Evolutionary conservation across 1,140 invertebrate genomes (phyloP).

Genomic region (Aplysia californica): DNA sequence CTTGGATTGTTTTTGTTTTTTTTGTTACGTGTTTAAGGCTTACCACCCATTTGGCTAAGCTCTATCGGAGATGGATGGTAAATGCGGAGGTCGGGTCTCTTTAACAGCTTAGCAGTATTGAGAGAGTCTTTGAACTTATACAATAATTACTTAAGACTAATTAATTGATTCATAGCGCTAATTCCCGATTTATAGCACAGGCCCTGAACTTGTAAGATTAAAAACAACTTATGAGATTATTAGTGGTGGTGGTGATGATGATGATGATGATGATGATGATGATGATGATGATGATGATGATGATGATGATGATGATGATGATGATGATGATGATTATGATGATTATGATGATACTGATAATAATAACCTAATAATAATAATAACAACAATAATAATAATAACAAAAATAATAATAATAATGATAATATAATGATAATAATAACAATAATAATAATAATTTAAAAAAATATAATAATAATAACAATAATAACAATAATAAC

Average conservation of each 20-base stretch:
- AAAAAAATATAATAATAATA: background rate
- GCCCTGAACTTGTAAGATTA: background rate
- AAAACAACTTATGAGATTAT: background rate
- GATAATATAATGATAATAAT: background rate
- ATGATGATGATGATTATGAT: constrained; percentile 11
- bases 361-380: background rate
- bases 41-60: too few species aligned
- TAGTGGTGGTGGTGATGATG: background rate
- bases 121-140: too few species aligned
- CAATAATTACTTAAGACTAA: too few species aligned
- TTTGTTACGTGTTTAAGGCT: too few species aligned
- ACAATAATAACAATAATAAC: constrained; percentile 1
- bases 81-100: too few species aligned
- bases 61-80: too few species aligned
- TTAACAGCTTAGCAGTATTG: too few species aligned
- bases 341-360: background rate
- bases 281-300: constrained; percentile 12
- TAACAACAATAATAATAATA: background rate
- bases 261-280: constrained; percentile 9
- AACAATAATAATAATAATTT: background rate
- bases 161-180: too few species aligned
- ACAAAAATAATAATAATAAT: background rate
- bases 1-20: too few species aligned
- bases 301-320: constrained; percentile 13
- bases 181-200: background rate